A percentile compares a stretch with the other conserved stretches of the same genome.
phyloP scores from a whole-genome alignment of 1,140 invertebrate genomes.

The Capitella teleta region DNA sequence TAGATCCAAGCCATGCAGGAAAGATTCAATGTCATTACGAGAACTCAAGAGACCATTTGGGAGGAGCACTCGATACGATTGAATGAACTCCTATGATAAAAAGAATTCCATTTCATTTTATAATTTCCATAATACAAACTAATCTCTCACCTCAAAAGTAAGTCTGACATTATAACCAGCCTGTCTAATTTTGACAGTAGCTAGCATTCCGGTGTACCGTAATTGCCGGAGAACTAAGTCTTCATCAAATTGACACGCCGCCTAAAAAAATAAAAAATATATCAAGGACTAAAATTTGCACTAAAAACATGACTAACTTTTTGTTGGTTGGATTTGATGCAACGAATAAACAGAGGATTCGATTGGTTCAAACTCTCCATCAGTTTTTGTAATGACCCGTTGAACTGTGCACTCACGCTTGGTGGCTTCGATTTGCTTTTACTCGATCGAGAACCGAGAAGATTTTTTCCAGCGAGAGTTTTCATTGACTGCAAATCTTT shows the following conservation, averaged over 20 bases:
- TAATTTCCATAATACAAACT: neutral
- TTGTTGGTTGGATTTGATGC: conserved; percentile 88
- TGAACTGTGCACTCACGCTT: conserved; percentile 85
- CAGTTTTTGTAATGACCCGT: conserved; percentile 64
- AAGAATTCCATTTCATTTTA: neutral
- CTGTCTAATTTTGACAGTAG: conserved; percentile 87
- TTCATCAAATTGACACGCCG: conserved; percentile 83
- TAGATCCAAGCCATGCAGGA: conserved; percentile 65
- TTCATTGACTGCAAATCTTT: conserved; percentile 84
- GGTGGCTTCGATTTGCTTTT: conserved; percentile 61
- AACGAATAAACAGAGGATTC: conserved; percentile 92
- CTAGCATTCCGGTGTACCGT: conserved; percentile 88
- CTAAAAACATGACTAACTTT: conserved; percentile 49
- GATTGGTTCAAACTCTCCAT: conserved; percentile 91
- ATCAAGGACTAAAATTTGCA: neutral
- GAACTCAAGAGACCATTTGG: conserved; percentile 63
- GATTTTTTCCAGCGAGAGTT: conserved; percentile 54
- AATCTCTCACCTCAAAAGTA: conserved; percentile 59
- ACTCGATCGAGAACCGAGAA: conserved; percentile 15
- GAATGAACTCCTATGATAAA: conserved; percentile 68
- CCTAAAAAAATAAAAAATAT: conserved; percentile 33
- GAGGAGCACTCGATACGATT: conserved; percentile 78
- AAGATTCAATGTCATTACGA: conserved; percentile 62
- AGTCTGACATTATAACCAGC: conserved; percentile 89
- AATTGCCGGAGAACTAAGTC: conserved; percentile 81